Evolutionary conservation across 2,113 vertebrate genomes (phyloP), one percentile per base, ranked within the genome.

Genomic region (Rhagologus leucostigma): DNA sequence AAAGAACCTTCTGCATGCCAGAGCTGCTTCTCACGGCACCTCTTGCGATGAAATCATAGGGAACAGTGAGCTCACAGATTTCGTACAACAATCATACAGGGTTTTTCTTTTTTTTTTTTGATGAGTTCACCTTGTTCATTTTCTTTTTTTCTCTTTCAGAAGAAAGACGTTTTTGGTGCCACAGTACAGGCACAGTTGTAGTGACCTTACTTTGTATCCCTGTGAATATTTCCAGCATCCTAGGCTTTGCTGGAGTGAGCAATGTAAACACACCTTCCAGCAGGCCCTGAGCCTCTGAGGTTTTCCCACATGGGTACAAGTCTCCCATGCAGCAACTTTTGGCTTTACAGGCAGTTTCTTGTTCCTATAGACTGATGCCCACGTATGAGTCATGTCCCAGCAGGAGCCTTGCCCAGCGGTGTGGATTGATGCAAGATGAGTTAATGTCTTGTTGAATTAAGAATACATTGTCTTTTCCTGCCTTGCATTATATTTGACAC

Each of bases 361-460:
- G 17, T 90, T 94, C 50, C 22, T 74, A 9, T 6, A 75, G 83
- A 52, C 19, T 44, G n/a, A 23, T 86, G 60, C 47, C 79, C 6
- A 2, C 30, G 17, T 30, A 23, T 73, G 60, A 91, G 63, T 85
- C 78, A 67, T 30, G 68, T 69, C 37, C n/a, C 57, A 83, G 65
- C 69, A 92, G 64, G 49, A 94, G 35, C 50, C 44, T 79, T 91
- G 86, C 81, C 53, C n/a, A 24, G 42, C 65, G 64, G 32, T 12
- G 27, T 52, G 56, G 37, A 69, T 46, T 91, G 77, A 84, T 79
- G 70, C 39, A 47, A 53, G 30, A 78, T 92, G 79, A 92, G 83
- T 93, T 89, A 24, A 80, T 69, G 68, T 93, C 86, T 55, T 89
- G 29, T 62, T 64, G 86, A 90, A 93, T 92, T 84, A 84, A 67